A percentile compares a stretch with the other conserved stretches of the same genome.
These are phyloP conservation scores for Netelia inedita DNA, from an alignment of 2,888 invertebrate genomes.

Conservation along the genomic window DNA sequence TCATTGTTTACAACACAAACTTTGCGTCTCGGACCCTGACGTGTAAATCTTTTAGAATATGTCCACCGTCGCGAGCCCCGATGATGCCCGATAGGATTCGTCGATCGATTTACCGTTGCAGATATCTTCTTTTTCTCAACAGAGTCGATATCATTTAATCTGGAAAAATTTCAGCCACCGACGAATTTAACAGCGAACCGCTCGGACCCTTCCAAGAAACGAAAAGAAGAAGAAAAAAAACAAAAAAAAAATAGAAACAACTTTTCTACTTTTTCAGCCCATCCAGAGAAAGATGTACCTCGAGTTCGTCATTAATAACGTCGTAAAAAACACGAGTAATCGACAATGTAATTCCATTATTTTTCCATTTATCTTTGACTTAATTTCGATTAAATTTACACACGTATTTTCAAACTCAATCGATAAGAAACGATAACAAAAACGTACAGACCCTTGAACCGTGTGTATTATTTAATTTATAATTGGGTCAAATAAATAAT, in stretches of 20 bases:
- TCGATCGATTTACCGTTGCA: slow-evolving; percentile 29
- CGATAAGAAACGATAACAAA: background rate
- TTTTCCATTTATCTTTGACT: background rate
- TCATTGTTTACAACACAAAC: slow-evolving; percentile 41
- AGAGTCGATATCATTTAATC: background rate
- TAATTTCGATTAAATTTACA: background rate
- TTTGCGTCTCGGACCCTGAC: slow-evolving; percentile 49
- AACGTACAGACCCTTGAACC: no score
- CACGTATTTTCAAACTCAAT: no score
- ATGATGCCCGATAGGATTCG: slow-evolving; percentile 55
- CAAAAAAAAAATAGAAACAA: background rate
- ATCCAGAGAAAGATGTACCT: background rate
- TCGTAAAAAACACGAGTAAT: background rate
- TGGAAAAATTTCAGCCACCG: slow-evolving; percentile 47
- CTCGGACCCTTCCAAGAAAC: background rate
- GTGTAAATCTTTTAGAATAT: slow-evolving; percentile 43
- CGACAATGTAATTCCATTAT: slow-evolving; percentile 1
- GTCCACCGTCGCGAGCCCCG: slow-evolving; percentile 58
- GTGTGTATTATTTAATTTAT: background rate
- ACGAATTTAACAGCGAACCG: slow-evolving; percentile 12
- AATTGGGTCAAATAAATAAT: background rate
- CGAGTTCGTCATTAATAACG: background rate
- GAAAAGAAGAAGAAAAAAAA: background rate
- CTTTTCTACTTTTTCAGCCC: background rate
- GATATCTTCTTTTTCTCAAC: background rate